Base-by-base conservation (phyloP, 2,888 invertebrate species). In the Lithophane semibrunnea region DNA sequence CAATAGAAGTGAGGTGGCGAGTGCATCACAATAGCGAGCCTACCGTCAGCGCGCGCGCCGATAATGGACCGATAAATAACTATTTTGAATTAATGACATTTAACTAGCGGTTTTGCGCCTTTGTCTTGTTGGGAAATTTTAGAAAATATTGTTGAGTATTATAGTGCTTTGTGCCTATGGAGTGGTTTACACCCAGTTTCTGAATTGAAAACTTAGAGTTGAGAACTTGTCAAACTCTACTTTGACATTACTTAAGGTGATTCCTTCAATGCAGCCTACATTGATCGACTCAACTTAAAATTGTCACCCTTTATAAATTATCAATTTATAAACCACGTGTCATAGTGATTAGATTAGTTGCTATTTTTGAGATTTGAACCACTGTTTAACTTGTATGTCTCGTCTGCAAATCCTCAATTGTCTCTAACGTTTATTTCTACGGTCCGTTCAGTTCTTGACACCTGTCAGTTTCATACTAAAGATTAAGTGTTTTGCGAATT, bases 31-130 rank as follows among this genome's bases (percentile, higher is more conserved):
- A 94, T 93, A 88, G 90, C 79, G 70, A 54, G 82, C 82, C 82
- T 77, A 84, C 83, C 87, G 86, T 84, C 87, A 79, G 78, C 76
- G 74, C 86, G 73, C 79, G 85, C 77, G 77, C 83, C 80, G 67
- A 93, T 94, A 94, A 95, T 94, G 88, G 93, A 88, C 82, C 92
- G 87, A 94, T 94, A 94, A 94, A 94, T 94, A 93, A 90, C 88
- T 90, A 91, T 92, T 91, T 91, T 83, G 89, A 89, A 90, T 91
- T 91, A 92, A 92, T 91, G 91, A 91, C 89, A 89, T 84, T 80
- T 89, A 89, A 89, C 90, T 75, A 83, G 87, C 54, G 58, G 82
- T 79, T 84, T 83, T 73, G 82, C 75, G 63, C 88, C 81, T 88
- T 88, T 85, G 79, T 87, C 24, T 74, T 63, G 79, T 61, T 79